These are phyloP conservation scores for Chymomyza fuscimana DNA, from an alignment of 2,888 invertebrate genomes.

Conservation along the genomic window DNA sequence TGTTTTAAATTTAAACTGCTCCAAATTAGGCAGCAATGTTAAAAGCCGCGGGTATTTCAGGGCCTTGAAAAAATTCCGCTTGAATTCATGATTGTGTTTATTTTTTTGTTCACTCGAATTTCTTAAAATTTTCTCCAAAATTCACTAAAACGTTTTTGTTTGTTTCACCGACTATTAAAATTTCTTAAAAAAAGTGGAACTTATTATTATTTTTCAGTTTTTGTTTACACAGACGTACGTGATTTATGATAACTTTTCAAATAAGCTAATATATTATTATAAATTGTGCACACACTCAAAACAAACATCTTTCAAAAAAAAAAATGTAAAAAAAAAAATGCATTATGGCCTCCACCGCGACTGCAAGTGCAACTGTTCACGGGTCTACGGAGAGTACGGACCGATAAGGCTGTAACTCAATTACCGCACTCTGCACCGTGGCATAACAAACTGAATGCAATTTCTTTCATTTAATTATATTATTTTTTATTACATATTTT, in stretches of 20 bases:
- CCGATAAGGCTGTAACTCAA: neutral
- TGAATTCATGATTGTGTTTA: too few species aligned
- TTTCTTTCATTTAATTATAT: neutral
- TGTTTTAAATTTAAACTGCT: too few species aligned
- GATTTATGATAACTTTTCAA: neutral
- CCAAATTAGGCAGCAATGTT: too few species aligned
- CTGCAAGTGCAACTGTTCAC: neutral
- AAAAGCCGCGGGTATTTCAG: too few species aligned
- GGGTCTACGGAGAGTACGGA: too few species aligned
- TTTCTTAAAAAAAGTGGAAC: too few species aligned
- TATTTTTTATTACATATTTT: neutral
- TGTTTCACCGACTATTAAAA: too few species aligned
- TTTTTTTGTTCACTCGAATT: too few species aligned
- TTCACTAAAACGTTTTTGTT: too few species aligned
- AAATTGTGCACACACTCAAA: neutral
- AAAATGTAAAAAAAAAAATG: neutral
- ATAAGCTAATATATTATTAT: neutral
- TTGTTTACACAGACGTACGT: neutral
- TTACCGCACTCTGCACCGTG: neutral
- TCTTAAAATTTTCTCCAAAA: too few species aligned
- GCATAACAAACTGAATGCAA: neutral
- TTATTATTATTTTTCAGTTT: too few species aligned
- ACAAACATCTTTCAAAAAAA: neutral
- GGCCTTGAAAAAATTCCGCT: too few species aligned
- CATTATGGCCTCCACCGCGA: neutral